A percentile compares a stretch with the other conserved stretches of the same genome.
Evolutionary conservation across 2,888 invertebrate species (phyloP).

Genomic region (Xylocampa areola): DNA sequence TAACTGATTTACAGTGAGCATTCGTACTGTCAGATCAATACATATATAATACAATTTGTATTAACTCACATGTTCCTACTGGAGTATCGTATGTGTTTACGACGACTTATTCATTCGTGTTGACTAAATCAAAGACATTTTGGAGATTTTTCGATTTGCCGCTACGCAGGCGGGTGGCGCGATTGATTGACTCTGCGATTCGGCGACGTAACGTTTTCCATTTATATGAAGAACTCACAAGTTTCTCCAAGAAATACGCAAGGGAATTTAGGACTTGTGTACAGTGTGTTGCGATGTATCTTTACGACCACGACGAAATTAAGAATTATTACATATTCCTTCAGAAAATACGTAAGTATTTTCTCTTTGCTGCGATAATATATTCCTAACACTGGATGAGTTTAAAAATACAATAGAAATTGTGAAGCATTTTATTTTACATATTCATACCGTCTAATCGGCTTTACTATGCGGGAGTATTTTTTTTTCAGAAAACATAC

Average conservation of each 20-base stretch:
- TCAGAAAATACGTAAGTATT: slow-evolving; percentile 2
- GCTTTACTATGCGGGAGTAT: slow-evolving; percentile 16
- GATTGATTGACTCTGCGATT: slow-evolving; percentile 80
- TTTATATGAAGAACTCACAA: slow-evolving; percentile 82
- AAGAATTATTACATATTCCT: slow-evolving; percentile 28
- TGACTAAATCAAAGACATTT: slow-evolving; percentile 75
- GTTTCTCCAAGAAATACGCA: slow-evolving; percentile 64
- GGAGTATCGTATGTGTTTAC: slow-evolving; percentile 61
- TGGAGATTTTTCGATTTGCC: slow-evolving; percentile 82
- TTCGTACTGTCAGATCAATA: too few species aligned
- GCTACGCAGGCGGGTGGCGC: slow-evolving; percentile 79
- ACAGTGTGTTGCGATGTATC: slow-evolving; percentile 15
- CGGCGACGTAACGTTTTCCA: slow-evolving; percentile 78
- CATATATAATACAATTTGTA: slow-evolving; percentile 7
- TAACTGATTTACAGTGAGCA: too few species aligned
- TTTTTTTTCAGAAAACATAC: slow-evolving; percentile 61
- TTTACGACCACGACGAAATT: slow-evolving; percentile 46
- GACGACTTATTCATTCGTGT: slow-evolving; percentile 59
- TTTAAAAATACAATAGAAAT: slow-evolving; percentile 17
- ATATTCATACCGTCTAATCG: slow-evolving; percentile 34
- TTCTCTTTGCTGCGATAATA: neutral
- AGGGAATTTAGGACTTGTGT: slow-evolving; percentile 55
- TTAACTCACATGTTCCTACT: slow-evolving; percentile 19
- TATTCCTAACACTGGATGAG: slow-evolving; percentile 1
- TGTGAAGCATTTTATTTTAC: slow-evolving; percentile 17